These are phyloP conservation scores for Lissonota sp. DNA, from an alignment of 2,888 invertebrate genomes.

Conservation along the genomic window DNA sequence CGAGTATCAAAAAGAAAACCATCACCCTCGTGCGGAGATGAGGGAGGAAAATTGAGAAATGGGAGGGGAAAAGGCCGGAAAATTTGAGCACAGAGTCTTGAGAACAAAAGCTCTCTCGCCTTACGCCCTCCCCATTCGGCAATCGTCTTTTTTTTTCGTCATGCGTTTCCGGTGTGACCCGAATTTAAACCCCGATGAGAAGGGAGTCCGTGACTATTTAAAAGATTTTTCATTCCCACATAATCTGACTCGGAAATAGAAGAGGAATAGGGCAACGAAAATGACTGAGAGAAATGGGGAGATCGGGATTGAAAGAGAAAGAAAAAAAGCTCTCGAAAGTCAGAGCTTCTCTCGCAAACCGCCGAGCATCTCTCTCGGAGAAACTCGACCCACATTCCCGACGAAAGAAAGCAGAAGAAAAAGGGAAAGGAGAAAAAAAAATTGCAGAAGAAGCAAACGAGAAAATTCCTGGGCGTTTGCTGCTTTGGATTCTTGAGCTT, in stretches of 20 bases:
- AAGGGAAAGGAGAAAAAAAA: constrained; percentile 33
- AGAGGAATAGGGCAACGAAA: not conserved
- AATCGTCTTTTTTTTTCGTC: not conserved
- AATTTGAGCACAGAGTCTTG: constrained; percentile 1
- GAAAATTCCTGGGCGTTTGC: constrained; percentile 30
- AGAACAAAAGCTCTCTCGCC: constrained; percentile 14
- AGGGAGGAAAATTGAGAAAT: not conserved
- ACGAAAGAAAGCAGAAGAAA: constrained; percentile 18
- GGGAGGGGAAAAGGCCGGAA: not conserved
- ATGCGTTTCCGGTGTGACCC: constrained; percentile 10
- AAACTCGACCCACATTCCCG: constrained; percentile 65
- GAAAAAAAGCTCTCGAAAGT: not conserved
- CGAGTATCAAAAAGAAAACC: not conserved
- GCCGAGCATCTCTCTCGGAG: constrained; percentile 6
- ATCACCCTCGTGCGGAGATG: not conserved
- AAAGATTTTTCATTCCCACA: constrained; percentile 10
- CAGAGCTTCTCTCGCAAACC: too few species aligned
- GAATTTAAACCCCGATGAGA: constrained; percentile 31
- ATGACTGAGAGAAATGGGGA: not conserved
- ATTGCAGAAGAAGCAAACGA: constrained; percentile 13
- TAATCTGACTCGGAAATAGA: constrained; percentile 1
- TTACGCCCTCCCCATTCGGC: not conserved
- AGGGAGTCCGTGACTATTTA: constrained; percentile 4
- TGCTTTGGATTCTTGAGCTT: constrained; percentile 51
- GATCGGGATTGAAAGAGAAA: constrained; percentile 3